Evolutionary conservation across 2,797 vertebrate species (phyloP).

Genomic region (Trematomus bernacchii): DNA sequence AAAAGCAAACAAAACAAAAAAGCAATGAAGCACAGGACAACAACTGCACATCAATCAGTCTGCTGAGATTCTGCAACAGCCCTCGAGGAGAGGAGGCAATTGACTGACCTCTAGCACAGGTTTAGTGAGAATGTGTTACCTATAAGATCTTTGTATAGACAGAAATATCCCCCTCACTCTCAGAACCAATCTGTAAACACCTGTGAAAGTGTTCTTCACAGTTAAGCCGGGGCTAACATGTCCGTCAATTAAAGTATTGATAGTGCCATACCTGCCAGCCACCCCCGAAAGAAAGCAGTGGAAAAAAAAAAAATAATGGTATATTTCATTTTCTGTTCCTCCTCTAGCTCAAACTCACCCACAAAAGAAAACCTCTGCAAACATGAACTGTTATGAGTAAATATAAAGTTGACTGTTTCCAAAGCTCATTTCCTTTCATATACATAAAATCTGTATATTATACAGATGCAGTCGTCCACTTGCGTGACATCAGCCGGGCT

Average conservation of each 20-base stretch:
- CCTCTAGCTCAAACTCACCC: background rate
- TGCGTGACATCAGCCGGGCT: constrained; percentile 31
- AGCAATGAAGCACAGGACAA: constrained; percentile 28
- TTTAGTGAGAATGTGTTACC: constrained; percentile 65
- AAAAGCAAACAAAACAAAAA: constrained; percentile 35
- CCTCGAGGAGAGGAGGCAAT: constrained; percentile 54
- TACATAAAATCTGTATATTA: constrained; percentile 15
- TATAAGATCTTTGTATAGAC: constrained; percentile 67
- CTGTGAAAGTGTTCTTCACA: constrained; percentile 64
- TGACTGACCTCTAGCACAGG: constrained; percentile 57
- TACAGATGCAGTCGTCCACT: constrained; percentile 5
- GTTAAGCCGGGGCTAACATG: constrained; percentile 45
- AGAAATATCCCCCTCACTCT: constrained; percentile 50
- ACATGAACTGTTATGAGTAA: constrained; percentile 17
- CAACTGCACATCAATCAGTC: constrained; percentile 54
- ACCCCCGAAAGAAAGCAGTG: constrained; percentile 18
- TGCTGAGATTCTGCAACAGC: constrained; percentile 41
- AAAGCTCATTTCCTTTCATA: background rate
- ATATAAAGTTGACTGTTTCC: background rate
- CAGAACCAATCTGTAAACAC: constrained; percentile 55
- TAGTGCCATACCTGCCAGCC: constrained; percentile 34
- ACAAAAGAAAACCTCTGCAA: constrained; percentile 27
- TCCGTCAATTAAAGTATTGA: constrained; percentile 51
- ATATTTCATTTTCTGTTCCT: constrained; percentile 49
- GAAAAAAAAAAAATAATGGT: constrained; percentile 6